Percentiles rank a stretch among this genome's conserved stretches.
Conservation (phyloP, 1,140 invertebrate species). For the Hyphantria cunea region DNA sequence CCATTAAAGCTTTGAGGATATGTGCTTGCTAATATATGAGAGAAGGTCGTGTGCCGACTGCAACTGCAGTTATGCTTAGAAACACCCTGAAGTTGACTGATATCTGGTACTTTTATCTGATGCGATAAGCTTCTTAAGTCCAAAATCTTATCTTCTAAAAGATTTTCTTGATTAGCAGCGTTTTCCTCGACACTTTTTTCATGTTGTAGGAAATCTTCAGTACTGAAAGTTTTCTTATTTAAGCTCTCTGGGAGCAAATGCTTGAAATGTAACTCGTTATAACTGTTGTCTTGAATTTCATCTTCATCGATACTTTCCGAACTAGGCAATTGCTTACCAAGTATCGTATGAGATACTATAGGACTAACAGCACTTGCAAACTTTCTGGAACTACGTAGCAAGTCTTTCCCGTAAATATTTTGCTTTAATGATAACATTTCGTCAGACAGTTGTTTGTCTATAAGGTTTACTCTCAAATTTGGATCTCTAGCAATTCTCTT, state of each 20-base stretch:
- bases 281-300: background rate
- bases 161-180: background rate
- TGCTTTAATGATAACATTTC: slow-evolving; percentile 65
- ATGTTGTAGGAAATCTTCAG: background rate
- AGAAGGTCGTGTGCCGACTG: background rate
- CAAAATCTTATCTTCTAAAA: slow-evolving; percentile 4
- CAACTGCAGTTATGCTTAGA: background rate
- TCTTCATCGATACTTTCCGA: too few relatives aligned
- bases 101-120: background rate
- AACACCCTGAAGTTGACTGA: background rate
- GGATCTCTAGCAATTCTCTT: slow-evolving; percentile 22
- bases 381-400: background rate
- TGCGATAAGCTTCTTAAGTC: slow-evolving; percentile 13
- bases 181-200: background rate
- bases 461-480: slow-evolving; percentile 64
- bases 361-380: background rate
- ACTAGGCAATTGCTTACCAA: too few relatives aligned
- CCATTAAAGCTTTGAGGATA: background rate
- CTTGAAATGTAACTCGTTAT: background rate
- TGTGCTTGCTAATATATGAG: background rate
- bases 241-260: background rate
- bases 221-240: background rate
- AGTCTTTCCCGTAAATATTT: slow-evolving; percentile 48
- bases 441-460: slow-evolving; percentile 69
- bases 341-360: background rate